phyloP scores from a whole-genome alignment of 2,113 vertebrate species.

The Panthera tigris region DNA sequence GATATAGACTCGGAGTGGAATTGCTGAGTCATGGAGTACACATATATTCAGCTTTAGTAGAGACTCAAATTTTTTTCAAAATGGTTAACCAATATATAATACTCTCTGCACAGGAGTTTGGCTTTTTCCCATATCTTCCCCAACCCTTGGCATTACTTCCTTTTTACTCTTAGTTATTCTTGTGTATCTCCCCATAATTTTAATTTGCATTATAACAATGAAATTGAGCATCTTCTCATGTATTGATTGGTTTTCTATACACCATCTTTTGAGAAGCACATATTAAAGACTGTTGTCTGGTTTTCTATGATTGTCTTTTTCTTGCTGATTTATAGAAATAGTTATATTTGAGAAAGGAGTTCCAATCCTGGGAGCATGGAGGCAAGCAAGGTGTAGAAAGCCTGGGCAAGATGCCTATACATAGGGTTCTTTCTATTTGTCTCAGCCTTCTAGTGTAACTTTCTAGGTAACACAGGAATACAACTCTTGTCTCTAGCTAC shows the following conservation, averaged over 20 bases:
- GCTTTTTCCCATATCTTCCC: not conserved
- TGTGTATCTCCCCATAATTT: not conserved
- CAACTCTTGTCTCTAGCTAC: not conserved
- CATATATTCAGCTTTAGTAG: not conserved
- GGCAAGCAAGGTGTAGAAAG: not conserved
- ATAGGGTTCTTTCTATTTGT: not conserved
- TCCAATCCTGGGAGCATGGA: not conserved
- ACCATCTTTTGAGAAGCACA: not conserved
- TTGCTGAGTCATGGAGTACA: not conserved
- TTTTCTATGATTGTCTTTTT: not conserved
- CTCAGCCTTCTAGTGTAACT: not conserved
- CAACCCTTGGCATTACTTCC: not conserved
- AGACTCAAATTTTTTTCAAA: not conserved
- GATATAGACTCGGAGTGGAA: not conserved
- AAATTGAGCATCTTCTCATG: not conserved
- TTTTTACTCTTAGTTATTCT: not conserved
- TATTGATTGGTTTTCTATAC: not conserved
- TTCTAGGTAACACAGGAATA: not conserved
- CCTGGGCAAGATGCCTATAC: not conserved
- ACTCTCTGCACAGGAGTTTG: not conserved
- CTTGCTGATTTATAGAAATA: not conserved
- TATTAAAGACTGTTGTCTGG: not conserved
- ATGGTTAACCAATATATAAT: not conserved
- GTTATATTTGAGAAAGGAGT: constrained; percentile 3
- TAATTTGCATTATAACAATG: not conserved